Percentiles rank a stretch among this genome's conserved stretches.
These are phyloP conservation scores for Poeciliopsis occidentalis DNA, from an alignment of 2,113 vertebrate genomes.

Conservation along the genomic window DNA sequence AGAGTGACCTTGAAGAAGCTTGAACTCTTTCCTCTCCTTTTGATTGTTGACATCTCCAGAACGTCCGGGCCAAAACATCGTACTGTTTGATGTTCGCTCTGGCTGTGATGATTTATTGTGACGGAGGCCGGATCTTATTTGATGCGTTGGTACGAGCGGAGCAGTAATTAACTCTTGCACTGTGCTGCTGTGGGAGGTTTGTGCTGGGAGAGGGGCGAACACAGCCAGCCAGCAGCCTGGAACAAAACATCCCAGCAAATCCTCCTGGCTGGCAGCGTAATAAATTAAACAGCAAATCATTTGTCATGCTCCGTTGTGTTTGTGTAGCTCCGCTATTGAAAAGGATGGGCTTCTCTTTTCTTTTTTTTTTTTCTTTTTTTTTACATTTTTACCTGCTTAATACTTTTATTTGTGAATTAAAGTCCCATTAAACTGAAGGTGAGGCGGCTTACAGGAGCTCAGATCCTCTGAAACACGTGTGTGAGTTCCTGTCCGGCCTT, in stretches of 20 bases:
- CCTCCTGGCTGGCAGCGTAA: constrained; percentile 66
- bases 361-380: background rate
- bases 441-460: constrained; percentile 25
- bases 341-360: constrained; percentile 52
- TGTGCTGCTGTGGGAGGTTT: constrained; percentile 52
- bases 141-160: constrained; percentile 68
- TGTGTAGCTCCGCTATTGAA: constrained; percentile 60
- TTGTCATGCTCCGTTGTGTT: constrained; percentile 77
- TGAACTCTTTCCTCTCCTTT: constrained; percentile 26
- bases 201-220: constrained; percentile 43
- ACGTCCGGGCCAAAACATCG: constrained; percentile 28
- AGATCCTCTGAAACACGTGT: background rate
- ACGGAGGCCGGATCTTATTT: constrained; percentile 53
- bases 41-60: constrained; percentile 34
- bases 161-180: constrained; percentile 76
- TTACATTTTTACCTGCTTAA: constrained; percentile 42
- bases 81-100: constrained; percentile 50
- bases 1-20: constrained; percentile 73
- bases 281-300: constrained; percentile 76
- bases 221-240: constrained; percentile 62
- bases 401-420: constrained; percentile 31
- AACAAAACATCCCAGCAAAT: constrained; percentile 72
- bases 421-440: constrained; percentile 27
- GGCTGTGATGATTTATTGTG: constrained; percentile 66
- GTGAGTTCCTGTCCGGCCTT: constrained; percentile 12